These are phyloP conservation scores for Noctilio leporinus DNA, from an alignment of 2,113 vertebrate species.

Conservation along the genomic window DNA sequence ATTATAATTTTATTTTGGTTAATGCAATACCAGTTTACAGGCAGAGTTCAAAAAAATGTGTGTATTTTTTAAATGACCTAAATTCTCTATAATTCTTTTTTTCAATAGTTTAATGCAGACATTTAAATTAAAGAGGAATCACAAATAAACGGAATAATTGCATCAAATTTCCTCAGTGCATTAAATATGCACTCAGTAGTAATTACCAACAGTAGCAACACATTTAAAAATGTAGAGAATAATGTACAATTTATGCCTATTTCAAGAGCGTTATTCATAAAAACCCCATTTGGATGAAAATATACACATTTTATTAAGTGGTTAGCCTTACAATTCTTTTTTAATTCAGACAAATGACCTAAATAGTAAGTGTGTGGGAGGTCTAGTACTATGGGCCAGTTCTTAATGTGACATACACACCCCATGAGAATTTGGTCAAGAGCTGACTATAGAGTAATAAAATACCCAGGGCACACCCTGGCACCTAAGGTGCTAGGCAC, in stretches of 20 bases:
- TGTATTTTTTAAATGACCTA: slow-evolving; percentile 56
- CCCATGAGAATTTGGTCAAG: background rate
- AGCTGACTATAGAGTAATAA: background rate
- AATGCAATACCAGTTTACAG: slow-evolving; percentile 49
- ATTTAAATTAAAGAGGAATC: slow-evolving; percentile 62
- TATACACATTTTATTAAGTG: slow-evolving; percentile 60
- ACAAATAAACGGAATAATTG: slow-evolving; percentile 68
- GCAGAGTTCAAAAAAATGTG: slow-evolving; percentile 46
- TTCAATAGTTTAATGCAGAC: slow-evolving; percentile 64
- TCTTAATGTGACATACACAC: background rate
- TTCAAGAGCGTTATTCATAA: slow-evolving; percentile 62
- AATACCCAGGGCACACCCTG: background rate
- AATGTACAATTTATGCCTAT: slow-evolving; percentile 65
- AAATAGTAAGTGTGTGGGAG: slow-evolving; percentile 43
- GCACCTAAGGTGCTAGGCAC: background rate
- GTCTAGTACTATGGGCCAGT: background rate
- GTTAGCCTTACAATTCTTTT: slow-evolving; percentile 27
- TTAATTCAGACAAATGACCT: slow-evolving; percentile 59
- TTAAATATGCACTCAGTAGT: slow-evolving; percentile 66
- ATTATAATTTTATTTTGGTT: slow-evolving; percentile 52
- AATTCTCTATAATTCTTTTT: slow-evolving; percentile 57
- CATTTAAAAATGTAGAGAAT: slow-evolving; percentile 63
- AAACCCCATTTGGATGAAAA: slow-evolving; percentile 63
- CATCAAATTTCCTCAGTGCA: slow-evolving; percentile 66
- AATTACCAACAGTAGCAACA: slow-evolving; percentile 64